Percentiles rank a stretch among this genome's conserved stretches.
Evolutionary conservation across 2,888 invertebrate genomes (phyloP).

Genomic region (Cerastis leucographa): DNA sequence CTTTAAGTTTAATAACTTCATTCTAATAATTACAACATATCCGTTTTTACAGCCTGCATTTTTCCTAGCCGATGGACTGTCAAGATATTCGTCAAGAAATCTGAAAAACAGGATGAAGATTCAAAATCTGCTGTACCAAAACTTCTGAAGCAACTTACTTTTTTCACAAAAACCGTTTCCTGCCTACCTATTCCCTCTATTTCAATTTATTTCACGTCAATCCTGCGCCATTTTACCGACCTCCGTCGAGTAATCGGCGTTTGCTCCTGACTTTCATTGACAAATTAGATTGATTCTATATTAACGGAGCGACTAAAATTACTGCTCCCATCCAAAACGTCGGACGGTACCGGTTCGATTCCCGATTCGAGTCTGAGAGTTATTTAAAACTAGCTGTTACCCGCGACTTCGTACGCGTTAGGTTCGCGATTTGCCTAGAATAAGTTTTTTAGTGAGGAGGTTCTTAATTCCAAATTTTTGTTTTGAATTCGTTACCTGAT

Average conservation of each 20-base stretch:
- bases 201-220: conserved; percentile 32
- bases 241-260: conserved; percentile 64
- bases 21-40: background rate
- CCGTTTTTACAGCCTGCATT: background rate
- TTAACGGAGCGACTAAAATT: conserved; percentile 74
- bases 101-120: background rate
- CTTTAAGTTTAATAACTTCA: background rate
- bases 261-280: conserved; percentile 84
- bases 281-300: conserved; percentile 84
- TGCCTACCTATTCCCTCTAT: background rate
- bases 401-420: too few relatives aligned
- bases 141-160: background rate
- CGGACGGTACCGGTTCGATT: conserved; percentile 29
- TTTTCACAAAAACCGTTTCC: background rate
- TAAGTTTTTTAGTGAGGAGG: too few relatives aligned
- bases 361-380: conserved; percentile 17
- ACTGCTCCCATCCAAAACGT: conserved; percentile 43
- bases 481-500: too few relatives aligned
- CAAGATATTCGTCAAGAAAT: background rate
- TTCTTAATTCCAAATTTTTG: too few relatives aligned
- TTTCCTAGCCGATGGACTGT: background rate
- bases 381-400: too few relatives aligned
- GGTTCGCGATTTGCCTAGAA: too few relatives aligned
- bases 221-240: conserved; percentile 74
- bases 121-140: background rate